Base-by-base conservation (phyloP, 2,888 invertebrate species). In the Sinodicranocentrus sp. region DNA sequence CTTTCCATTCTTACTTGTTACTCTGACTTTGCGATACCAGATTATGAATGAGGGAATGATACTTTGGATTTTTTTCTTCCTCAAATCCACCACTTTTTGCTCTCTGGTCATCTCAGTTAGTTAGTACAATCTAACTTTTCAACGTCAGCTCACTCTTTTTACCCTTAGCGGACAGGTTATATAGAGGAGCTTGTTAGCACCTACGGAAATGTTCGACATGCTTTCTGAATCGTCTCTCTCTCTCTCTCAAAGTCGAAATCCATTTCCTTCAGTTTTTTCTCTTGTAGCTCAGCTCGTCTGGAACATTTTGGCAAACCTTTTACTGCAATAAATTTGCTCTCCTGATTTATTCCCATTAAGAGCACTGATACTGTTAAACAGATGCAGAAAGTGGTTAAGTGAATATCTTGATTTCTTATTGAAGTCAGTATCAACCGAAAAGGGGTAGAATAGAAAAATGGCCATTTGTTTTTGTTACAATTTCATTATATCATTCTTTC, bases 161-260 rank as follows among this genome's bases (percentile, higher is more conserved):
- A 39, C 39, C 13, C 13, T 13, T 39, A 3, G 48, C 15, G 48
- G n/a, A 48, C 48, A n/a, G 5, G 5, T 17, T 48, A 8, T 6
- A 8, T 39, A 39, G 52, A 39, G 52, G 13, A 57, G 57, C 57
- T 63, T 19, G 63, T 63, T 63, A 63, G 63, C 63, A 70, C 25
- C 44, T 67, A 52, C 19, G 70, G 70, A 70, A 52, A 70, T 52
- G 44, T 70, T 70, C 52, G 70, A 52, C 52, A 70, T 70, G 70
- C 48, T 23, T 17, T 70, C 26, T 70, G 52, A 70, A 17, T 70
- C 70, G 70, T 70, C 67, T 39, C 23, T 13, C n/a, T 63, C 39
- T 39, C 39, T 39, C 39, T 39, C 39, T 39, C 39, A 5, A 13
- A 13, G 6, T 39, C 39, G 23, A 17, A 21, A 19, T 63, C 26